Percentiles rank a stretch among this genome's conserved stretches.
phyloP scores from a whole-genome alignment of 2,888 invertebrate genomes.

The Junonia oenone region DNA sequence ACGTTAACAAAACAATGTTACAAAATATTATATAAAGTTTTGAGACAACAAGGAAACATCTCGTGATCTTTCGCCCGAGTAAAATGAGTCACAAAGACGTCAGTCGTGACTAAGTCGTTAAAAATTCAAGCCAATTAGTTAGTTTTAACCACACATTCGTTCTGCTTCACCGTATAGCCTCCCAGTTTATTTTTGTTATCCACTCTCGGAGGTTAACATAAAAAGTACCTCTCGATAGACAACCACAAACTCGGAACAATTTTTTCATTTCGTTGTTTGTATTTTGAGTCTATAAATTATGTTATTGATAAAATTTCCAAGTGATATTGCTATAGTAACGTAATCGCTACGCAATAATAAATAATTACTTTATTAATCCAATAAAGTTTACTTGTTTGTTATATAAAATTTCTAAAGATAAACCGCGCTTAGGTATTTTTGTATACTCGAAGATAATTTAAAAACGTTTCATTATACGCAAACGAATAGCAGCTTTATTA shows the following conservation, averaged over 20 bases:
- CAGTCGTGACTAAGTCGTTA: conserved; percentile 68
- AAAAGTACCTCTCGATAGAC: conserved; percentile 4
- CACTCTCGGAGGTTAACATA: conserved; percentile 18
- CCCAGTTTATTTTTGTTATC: conserved; percentile 16
- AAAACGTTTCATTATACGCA: neutral
- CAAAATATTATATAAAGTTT: conserved; percentile 5
- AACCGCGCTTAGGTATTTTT: neutral
- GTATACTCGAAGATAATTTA: neutral
- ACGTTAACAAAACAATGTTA: neutral
- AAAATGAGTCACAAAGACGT: conserved; percentile 63
- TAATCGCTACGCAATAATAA: too few species aligned
- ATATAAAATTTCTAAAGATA: neutral
- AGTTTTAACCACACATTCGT: conserved; percentile 27
- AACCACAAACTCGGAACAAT: too few species aligned
- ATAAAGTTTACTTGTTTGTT: neutral
- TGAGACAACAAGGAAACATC: conserved; percentile 43
- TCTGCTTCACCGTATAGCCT: conserved; percentile 18
- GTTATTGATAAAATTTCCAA: too few species aligned
- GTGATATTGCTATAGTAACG: too few species aligned
- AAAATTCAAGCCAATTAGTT: conserved; percentile 69
- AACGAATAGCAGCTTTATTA: conserved; percentile 4
- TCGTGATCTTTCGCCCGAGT: conserved; percentile 44
- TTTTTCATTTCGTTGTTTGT: neutral
- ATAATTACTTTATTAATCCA: neutral
- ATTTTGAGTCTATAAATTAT: too few species aligned